Evolutionary conservation across 2,113 vertebrate species (phyloP).

Genomic region (Heterotis niloticus): DNA sequence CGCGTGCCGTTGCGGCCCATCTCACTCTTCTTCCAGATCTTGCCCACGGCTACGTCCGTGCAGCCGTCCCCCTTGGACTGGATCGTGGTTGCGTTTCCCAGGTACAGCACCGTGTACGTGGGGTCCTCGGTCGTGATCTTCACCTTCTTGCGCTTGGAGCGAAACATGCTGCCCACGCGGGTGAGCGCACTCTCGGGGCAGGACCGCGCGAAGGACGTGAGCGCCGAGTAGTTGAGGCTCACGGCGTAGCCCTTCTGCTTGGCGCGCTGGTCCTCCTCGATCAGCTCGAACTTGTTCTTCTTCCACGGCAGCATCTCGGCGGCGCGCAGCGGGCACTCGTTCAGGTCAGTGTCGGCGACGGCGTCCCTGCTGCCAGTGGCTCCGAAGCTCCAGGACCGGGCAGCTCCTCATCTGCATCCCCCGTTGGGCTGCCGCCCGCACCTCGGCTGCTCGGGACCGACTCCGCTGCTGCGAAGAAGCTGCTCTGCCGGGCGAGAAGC

Average conservation of each 20-base stretch:
- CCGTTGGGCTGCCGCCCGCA: too few species aligned
- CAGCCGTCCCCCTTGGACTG: conserved; percentile 96
- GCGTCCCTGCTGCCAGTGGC: too few species aligned
- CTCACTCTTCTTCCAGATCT: conserved; percentile 95
- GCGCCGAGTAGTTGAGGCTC: conserved; percentile 87
- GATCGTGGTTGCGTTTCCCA: conserved; percentile 95
- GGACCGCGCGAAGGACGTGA: conserved; percentile 83
- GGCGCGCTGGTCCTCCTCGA: conserved; percentile 83
- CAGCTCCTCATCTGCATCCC: too few species aligned
- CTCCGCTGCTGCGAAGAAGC: too few species aligned
- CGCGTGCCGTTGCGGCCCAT: conserved; percentile 89
- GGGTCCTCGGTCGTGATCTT: conserved; percentile 91
- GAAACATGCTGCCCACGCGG: conserved; percentile 86
- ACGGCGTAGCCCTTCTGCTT: conserved; percentile 93
- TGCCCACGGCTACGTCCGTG: conserved; percentile 90
- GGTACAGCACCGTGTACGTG: conserved; percentile 89
- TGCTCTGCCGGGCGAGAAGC: neutral
- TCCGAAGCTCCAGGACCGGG: too few species aligned
- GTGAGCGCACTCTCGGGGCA: conserved; percentile 89
- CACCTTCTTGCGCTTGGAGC: conserved; percentile 87
- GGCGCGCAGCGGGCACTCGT: too few species aligned
- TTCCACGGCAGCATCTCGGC: conserved; percentile 90
- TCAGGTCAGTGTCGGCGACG: too few species aligned
- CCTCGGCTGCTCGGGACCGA: too few species aligned
- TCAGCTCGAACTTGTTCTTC: conserved; percentile 92